These are phyloP conservation scores for Uloborus diversus DNA, from an alignment of 1,140 invertebrate species.

Conservation along the genomic window DNA sequence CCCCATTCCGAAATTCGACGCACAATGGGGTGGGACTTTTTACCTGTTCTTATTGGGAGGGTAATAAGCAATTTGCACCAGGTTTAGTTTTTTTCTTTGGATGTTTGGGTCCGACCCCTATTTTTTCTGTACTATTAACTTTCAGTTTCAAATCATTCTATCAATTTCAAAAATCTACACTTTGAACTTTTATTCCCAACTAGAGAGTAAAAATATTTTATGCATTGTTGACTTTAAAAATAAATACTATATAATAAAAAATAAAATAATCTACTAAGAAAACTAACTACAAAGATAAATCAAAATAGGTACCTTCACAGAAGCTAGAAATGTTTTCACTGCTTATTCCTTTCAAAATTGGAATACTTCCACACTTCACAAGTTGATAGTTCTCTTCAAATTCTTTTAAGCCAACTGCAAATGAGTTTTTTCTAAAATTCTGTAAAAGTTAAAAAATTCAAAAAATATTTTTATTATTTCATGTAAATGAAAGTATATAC, in stretches of 20 bases:
- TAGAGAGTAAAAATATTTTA: background rate
- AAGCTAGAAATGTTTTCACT: background rate
- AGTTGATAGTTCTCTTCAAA: conserved; percentile 19
- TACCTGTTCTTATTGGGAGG: too few species aligned
- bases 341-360: conserved; percentile 1
- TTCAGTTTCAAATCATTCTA: too few species aligned
- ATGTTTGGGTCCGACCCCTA: too few species aligned
- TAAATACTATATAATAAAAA: background rate
- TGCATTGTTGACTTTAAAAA: background rate
- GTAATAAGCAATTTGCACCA: too few species aligned
- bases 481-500: background rate
- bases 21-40: too few species aligned
- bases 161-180: too few species aligned
- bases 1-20: too few species aligned
- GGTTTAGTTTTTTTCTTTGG: too few species aligned
- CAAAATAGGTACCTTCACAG: conserved; percentile 6
- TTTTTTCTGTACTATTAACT: too few species aligned
- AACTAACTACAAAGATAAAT: background rate
- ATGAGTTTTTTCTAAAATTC: background rate
- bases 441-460: background rate
- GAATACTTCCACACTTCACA: conserved; percentile 9
- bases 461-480: background rate
- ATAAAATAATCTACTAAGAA: background rate
- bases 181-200: too few species aligned
- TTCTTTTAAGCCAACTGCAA: background rate